Conservation (phyloP, 2,113 vertebrate species). For the Cisticola juncidis region DNA sequence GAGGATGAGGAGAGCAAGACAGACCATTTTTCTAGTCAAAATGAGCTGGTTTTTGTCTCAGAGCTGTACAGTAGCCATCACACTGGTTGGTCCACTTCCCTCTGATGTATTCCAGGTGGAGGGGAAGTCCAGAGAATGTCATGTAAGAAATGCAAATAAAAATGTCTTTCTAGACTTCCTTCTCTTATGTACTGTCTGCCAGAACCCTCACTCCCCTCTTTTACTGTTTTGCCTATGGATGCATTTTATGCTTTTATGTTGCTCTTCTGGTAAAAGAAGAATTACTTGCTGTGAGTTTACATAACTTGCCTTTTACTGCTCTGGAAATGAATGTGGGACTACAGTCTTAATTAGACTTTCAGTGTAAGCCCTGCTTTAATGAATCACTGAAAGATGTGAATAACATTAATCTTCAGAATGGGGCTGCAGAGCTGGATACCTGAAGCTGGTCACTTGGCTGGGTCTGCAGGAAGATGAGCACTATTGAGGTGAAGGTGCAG, state of each 20-base stretch:
- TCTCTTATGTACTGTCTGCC: slow-evolving; percentile 29
- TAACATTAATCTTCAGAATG: neutral
- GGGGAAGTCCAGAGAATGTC: slow-evolving; percentile 42
- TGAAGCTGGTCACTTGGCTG: neutral
- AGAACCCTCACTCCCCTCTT: neutral
- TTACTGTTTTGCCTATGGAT: slow-evolving; percentile 47
- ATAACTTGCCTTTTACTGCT: slow-evolving; percentile 45
- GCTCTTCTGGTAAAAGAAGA: slow-evolving; percentile 57
- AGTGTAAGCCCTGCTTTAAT: slow-evolving; percentile 8
- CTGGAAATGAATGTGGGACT: slow-evolving; percentile 26
- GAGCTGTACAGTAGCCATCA: neutral
- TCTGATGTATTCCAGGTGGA: slow-evolving; percentile 42
- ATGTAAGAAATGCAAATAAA: slow-evolving; percentile 60
- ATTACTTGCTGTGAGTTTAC: slow-evolving; percentile 54
- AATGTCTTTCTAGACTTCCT: slow-evolving; percentile 55
- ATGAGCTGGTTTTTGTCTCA: neutral
- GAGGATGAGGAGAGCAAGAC: neutral
- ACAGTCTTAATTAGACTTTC: slow-evolving; percentile 40
- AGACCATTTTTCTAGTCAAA: neutral
- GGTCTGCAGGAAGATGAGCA: accelerated
- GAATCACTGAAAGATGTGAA: slow-evolving; percentile 11
- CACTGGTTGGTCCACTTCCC: neutral
- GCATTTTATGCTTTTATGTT: slow-evolving; percentile 28
- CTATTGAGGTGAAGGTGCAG: neutral
- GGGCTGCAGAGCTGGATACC: neutral